Evolutionary conservation across 2,888 invertebrate genomes (phyloP).

Genomic region (Litoditis marina): DNA sequence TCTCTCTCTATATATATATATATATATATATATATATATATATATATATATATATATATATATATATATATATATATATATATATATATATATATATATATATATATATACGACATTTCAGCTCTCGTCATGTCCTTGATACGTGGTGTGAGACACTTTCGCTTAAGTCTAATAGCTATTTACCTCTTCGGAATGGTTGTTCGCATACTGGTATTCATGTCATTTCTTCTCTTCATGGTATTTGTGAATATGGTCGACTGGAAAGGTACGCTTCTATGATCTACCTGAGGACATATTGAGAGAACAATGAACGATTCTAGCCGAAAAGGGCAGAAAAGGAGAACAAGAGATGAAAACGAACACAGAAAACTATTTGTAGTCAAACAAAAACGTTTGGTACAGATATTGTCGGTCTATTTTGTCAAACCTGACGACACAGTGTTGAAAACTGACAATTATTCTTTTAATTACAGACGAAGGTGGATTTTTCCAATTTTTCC

Average conservation of each 20-base stretch:
- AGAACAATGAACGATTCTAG: too few relatives aligned
- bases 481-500: conserved; percentile 22
- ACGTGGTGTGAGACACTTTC: conserved; percentile 8
- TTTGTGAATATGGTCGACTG: conserved; percentile 2
- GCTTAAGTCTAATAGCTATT: conserved; percentile 1
- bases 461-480: conserved; percentile 10
- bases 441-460: background rate
- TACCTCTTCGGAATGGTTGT: conserved; percentile 9
- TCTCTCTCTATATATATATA: too few relatives aligned
- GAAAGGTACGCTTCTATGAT: conserved; percentile 5
- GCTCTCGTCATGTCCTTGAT: conserved; percentile 5
- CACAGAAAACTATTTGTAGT: too few relatives aligned
- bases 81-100: background rate
- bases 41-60: too few relatives aligned
- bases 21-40: too few relatives aligned
- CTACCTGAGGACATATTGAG: too few relatives aligned
- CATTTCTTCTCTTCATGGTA: background rate
- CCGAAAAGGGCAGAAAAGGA: too few relatives aligned
- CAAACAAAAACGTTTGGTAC: too few relatives aligned
- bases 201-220: conserved; percentile 9
- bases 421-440: too few relatives aligned
- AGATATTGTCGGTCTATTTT: too few relatives aligned
- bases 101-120: background rate
- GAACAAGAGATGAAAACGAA: too few relatives aligned
- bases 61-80: too few relatives aligned